Evolutionary conservation across 2,888 invertebrate species (phyloP).

Genomic region (Rotaria macrura): DNA sequence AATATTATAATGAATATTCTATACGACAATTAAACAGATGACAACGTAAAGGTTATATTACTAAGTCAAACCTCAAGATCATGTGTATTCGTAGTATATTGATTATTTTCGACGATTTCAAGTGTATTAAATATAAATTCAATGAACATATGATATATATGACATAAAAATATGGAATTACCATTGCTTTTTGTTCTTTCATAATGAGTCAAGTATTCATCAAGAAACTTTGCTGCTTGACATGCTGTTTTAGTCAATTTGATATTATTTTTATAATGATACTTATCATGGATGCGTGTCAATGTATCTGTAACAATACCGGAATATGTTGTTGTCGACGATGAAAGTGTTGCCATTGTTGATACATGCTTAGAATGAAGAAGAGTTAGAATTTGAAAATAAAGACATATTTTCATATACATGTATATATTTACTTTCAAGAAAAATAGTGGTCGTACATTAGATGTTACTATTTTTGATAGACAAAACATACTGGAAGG

Average conservation of each 20-base stretch:
- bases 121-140: not conserved
- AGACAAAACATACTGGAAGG: too few relatives aligned
- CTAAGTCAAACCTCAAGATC: not conserved
- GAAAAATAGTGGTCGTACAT: too few relatives aligned
- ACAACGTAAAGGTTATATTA: not conserved
- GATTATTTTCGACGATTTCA: not conserved
- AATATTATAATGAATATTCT: not conserved
- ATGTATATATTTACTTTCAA: too few relatives aligned
- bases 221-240: not conserved
- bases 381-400: too few relatives aligned
- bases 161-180: not conserved
- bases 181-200: not conserved
- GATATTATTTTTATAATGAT: not conserved
- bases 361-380: not conserved
- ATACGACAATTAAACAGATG: not conserved
- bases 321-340: not conserved
- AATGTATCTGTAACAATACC: not conserved
- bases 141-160: not conserved
- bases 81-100: not conserved
- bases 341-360: not conserved
- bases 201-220: not conserved
- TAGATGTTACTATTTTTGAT: too few relatives aligned
- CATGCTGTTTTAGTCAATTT: not conserved
- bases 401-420: too few relatives aligned
- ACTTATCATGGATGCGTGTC: not conserved